Conservation (phyloP, 2,113 vertebrate genomes). For the Cyphomyrus plagiostoma region DNA sequence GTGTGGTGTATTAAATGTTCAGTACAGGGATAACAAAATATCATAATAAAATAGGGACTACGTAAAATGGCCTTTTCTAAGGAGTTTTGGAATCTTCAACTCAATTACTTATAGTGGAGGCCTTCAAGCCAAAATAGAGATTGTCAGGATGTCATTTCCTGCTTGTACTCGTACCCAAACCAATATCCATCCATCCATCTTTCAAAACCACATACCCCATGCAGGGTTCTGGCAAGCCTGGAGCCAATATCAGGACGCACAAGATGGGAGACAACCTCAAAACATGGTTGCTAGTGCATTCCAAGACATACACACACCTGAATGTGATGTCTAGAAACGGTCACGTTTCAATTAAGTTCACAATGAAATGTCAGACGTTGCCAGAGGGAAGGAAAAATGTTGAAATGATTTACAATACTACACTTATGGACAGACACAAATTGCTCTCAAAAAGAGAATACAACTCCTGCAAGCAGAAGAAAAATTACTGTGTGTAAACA, state of each 20-base stretch:
- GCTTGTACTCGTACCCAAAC: background rate
- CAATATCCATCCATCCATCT: background rate
- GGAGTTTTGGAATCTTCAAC: background rate
- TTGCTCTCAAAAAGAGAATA: background rate
- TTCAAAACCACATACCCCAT: background rate
- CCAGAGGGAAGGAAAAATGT: background rate
- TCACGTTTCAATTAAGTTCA: background rate
- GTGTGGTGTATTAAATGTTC: background rate
- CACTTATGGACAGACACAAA: background rate
- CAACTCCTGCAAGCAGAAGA: background rate
- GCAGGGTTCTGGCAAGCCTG: background rate
- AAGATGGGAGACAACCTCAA: background rate
- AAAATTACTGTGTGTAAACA: background rate
- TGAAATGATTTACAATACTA: background rate
- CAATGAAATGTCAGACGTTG: background rate
- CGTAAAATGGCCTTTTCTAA: background rate
- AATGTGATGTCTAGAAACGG: background rate
- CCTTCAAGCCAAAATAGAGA: background rate
- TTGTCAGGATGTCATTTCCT: background rate
- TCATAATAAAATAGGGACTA: background rate
- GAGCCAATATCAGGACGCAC: background rate
- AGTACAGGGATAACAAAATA: background rate
- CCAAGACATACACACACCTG: background rate
- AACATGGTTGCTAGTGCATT: background rate
- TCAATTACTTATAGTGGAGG: background rate